A percentile compares a stretch with the other conserved stretches of the same genome.
These are phyloP conservation scores for Actias luna DNA, from an alignment of 2,888 invertebrate species.

Conservation along the genomic window DNA sequence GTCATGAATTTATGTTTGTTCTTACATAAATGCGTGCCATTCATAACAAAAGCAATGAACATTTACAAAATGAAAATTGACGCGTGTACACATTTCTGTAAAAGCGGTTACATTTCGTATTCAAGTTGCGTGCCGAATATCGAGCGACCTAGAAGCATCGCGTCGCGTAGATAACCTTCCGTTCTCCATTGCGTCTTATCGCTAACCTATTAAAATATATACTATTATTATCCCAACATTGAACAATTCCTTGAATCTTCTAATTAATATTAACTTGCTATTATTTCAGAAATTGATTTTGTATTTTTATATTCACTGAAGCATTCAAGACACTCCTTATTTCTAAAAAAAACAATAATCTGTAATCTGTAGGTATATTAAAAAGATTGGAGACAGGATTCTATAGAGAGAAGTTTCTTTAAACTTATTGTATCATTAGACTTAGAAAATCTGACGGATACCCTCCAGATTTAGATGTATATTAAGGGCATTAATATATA, in stretches of 20 bases:
- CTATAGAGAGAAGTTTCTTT: no score
- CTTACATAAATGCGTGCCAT: constrained; percentile 1
- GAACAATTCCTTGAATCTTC: constrained; percentile 26
- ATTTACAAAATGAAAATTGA: not conserved
- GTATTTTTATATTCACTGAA: no score
- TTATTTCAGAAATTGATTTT: constrained; percentile 11
- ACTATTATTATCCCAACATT: constrained; percentile 25
- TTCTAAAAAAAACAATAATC: no score
- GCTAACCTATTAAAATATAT: constrained; percentile 23
- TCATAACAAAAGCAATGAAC: constrained; percentile 2
- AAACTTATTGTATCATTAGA: no score
- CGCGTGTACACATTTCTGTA: constrained; percentile 9
- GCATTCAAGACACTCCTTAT: no score
- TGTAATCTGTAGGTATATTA: no score
- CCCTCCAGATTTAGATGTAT: no score
- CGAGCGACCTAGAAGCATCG: constrained; percentile 56
- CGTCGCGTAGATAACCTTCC: constrained; percentile 40
- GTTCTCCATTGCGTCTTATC: constrained; percentile 38
- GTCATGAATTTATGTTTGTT: constrained; percentile 1
- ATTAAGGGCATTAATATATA: no score
- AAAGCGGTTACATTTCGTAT: constrained; percentile 31
- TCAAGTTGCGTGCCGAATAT: constrained; percentile 57
- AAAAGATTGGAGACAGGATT: no score
- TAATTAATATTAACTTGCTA: not conserved
- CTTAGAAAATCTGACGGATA: no score